These are phyloP conservation scores for Rhagoletis zephyria DNA, from an alignment of 1,140 invertebrate species.

Conservation along the genomic window DNA sequence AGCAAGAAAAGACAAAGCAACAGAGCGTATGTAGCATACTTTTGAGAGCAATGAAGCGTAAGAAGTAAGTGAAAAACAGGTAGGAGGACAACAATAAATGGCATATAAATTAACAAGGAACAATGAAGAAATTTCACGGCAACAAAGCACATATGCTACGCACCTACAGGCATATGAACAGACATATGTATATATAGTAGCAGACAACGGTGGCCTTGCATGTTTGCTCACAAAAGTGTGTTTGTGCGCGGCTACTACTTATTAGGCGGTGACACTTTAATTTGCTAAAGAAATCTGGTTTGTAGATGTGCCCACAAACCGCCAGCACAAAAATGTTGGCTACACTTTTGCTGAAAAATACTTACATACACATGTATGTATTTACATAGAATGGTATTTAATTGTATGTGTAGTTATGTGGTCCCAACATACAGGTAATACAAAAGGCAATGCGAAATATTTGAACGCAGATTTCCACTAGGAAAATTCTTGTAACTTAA, in stretches of 20 bases:
- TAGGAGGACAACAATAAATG: conserved; percentile 22
- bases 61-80: not conserved
- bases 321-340: not conserved
- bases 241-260: not conserved
- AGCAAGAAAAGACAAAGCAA: not conserved
- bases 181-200: too few species aligned
- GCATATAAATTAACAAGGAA: conserved; percentile 4
- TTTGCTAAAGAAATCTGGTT: not conserved
- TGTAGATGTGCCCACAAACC: not conserved
- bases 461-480: too few species aligned
- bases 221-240: too few species aligned
- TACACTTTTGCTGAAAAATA: too few species aligned
- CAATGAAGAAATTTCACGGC: conserved; percentile 19
- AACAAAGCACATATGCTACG: conserved; percentile 3
- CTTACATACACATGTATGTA: too few species aligned
- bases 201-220: too few species aligned
- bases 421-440: too few species aligned
- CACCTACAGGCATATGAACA: too few species aligned
- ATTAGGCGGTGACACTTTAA: conserved; percentile 39
- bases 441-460: too few species aligned
- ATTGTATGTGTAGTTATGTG: too few species aligned
- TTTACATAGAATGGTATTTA: too few species aligned
- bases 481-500: too few species aligned
- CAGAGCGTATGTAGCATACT: conserved; percentile 1
- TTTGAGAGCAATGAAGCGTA: not conserved